Conservation (phyloP, 1,140 invertebrate genomes). For the Zeugodacus cucurbitae region DNA sequence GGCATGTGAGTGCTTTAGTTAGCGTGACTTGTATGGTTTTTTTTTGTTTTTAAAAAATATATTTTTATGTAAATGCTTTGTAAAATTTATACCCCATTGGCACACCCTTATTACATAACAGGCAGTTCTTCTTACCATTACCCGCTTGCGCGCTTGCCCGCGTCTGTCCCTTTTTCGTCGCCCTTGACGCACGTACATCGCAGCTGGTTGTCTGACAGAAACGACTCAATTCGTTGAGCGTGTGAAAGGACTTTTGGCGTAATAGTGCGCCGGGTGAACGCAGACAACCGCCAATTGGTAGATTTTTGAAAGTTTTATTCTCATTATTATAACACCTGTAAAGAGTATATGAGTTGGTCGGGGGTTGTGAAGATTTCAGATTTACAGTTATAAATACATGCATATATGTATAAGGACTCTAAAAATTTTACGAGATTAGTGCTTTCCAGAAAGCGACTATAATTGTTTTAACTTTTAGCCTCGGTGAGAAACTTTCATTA, state of each 20-base stretch:
- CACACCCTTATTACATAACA: background rate
- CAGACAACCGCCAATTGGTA: conserved; percentile 59
- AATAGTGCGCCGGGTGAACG: conserved; percentile 60
- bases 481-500: too few relatives aligned
- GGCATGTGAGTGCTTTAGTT: background rate
- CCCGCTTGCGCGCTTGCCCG: conserved; percentile 41
- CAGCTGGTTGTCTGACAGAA: conserved; percentile 51
- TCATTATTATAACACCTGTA: conserved; percentile 60
- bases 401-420: too few relatives aligned
- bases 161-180: background rate
- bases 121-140: conserved; percentile 51
- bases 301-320: conserved; percentile 52
- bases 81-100: too few relatives aligned
- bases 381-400: too few relatives aligned
- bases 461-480: too few relatives aligned
- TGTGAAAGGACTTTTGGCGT: conserved; percentile 65
- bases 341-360: conserved; percentile 34
- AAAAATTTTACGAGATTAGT: too few relatives aligned
- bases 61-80: background rate
- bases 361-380: too few relatives aligned
- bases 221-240: conserved; percentile 60
- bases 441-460: too few relatives aligned
- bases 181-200: background rate
- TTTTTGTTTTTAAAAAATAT: background rate
- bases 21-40: background rate